phyloP scores from a whole-genome alignment of 2,888 invertebrate genomes.

The Zeuzera pyrina region DNA sequence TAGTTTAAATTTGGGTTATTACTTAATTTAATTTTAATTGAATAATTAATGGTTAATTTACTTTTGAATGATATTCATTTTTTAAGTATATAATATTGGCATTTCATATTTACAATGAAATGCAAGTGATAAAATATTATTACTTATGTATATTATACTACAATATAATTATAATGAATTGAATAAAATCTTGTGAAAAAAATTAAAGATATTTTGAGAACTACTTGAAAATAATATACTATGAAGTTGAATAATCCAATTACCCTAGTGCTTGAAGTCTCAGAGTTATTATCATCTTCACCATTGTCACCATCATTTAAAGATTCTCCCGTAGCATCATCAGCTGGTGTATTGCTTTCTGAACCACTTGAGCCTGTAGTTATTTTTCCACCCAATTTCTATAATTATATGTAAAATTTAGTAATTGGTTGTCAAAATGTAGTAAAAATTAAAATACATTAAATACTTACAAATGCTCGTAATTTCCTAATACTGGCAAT shows the following conservation, averaged over 20 bases:
- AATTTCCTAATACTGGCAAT: slow-evolving; percentile 60
- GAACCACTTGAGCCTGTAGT: slow-evolving; percentile 37
- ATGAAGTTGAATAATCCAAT: too few relatives aligned
- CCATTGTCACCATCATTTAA: slow-evolving; percentile 25
- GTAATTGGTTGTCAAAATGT: neutral
- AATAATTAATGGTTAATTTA: too few relatives aligned
- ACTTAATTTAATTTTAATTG: too few relatives aligned
- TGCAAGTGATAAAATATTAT: too few relatives aligned
- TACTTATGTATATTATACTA: too few relatives aligned
- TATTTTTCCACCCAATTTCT: slow-evolving; percentile 56
- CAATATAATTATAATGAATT: neutral
- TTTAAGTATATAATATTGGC: too few relatives aligned
- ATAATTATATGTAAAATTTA: slow-evolving; percentile 10
- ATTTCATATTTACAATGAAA: too few relatives aligned
- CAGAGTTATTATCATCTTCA: slow-evolving; percentile 33
- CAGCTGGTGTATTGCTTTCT: slow-evolving; percentile 32
- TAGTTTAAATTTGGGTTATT: too few relatives aligned
- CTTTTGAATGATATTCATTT: too few relatives aligned
- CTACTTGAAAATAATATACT: too few relatives aligned
- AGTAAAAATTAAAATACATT: slow-evolving; percentile 1
- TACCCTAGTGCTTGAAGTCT: neutral
- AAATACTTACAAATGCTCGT: slow-evolving; percentile 52
- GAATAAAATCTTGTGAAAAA: neutral
- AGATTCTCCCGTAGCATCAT: slow-evolving; percentile 31
- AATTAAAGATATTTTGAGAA: neutral